Evolutionary conservation across 2,113 vertebrate species (phyloP).

Genomic region (Scomber japonicus): DNA sequence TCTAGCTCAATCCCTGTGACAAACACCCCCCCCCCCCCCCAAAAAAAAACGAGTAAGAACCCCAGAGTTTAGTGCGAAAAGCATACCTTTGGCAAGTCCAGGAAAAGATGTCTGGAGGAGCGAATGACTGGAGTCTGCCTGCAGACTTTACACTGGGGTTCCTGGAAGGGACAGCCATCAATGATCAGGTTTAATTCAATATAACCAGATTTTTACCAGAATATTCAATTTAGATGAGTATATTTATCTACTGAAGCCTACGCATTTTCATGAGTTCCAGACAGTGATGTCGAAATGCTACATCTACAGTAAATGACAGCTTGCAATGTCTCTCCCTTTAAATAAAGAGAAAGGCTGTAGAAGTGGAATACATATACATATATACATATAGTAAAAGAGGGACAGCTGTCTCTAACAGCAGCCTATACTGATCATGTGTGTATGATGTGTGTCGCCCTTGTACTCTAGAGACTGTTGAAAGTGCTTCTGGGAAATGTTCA

Average conservation of each 20-base stretch:
- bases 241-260: not conserved
- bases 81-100: constrained; percentile 92
- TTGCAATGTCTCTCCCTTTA: not conserved
- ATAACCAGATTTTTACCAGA: not conserved
- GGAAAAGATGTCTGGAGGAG: constrained; percentile 93
- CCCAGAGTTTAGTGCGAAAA: constrained; percentile 16
- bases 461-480: too few relatives aligned
- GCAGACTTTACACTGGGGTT: constrained; percentile 94
- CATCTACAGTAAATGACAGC: not conserved
- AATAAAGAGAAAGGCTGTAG: not conserved
- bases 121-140: constrained; percentile 86
- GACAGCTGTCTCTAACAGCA: not conserved
- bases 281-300: not conserved
- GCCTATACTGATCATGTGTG: not conserved
- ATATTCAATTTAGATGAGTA: not conserved
- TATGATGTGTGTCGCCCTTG: not conserved
- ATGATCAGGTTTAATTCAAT: not conserved
- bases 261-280: not conserved
- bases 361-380: not conserved
- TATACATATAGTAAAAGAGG: not conserved
- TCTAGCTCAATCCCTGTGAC: not conserved
- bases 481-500: too few relatives aligned
- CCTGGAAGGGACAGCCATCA: constrained; percentile 76
- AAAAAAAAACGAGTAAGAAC: not conserved
- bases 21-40: too few relatives aligned